phyloP scores from a whole-genome alignment of 1,140 invertebrate species.

The Zeugodacus cucurbitae region DNA sequence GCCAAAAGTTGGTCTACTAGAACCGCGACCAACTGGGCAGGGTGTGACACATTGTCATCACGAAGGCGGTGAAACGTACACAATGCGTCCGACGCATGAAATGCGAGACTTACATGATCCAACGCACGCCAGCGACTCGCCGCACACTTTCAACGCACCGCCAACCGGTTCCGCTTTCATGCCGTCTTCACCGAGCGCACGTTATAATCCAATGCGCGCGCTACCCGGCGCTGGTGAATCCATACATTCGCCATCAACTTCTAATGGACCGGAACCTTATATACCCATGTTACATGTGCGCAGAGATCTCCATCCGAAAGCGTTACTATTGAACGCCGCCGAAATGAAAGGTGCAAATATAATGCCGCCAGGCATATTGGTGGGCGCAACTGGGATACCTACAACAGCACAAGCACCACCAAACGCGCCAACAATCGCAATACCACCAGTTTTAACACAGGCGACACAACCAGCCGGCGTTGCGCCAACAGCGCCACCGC shows the following conservation, averaged over 20 bases:
- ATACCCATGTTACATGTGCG: constrained; percentile 77
- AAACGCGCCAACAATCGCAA: not conserved
- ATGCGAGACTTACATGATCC: constrained; percentile 52
- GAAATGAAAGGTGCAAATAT: constrained; percentile 46
- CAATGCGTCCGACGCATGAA: constrained; percentile 71
- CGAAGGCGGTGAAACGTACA: constrained; percentile 73
- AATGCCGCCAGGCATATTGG: not conserved
- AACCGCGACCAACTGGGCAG: constrained; percentile 59
- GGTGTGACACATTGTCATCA: constrained; percentile 76
- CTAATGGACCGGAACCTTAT: constrained; percentile 60
- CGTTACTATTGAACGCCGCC: constrained; percentile 62
- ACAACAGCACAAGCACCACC: not conserved
- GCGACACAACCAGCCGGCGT: constrained; percentile 41
- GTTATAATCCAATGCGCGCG: constrained; percentile 57
- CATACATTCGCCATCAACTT: constrained; percentile 53
- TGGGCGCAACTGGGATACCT: not conserved
- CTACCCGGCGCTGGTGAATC: constrained; percentile 64
- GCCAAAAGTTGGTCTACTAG: constrained; percentile 48
- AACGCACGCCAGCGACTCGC: not conserved
- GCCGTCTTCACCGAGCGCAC: not conserved
- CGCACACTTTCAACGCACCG: not conserved
- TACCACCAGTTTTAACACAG: not conserved
- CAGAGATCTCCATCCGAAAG: constrained; percentile 74
- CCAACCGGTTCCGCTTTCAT: not conserved
- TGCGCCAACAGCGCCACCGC: constrained; percentile 48